Evolutionary conservation across 2,113 vertebrate species (phyloP), one percentile per base, ranked within the genome.

Genomic region (Thunnus thynnus): DNA sequence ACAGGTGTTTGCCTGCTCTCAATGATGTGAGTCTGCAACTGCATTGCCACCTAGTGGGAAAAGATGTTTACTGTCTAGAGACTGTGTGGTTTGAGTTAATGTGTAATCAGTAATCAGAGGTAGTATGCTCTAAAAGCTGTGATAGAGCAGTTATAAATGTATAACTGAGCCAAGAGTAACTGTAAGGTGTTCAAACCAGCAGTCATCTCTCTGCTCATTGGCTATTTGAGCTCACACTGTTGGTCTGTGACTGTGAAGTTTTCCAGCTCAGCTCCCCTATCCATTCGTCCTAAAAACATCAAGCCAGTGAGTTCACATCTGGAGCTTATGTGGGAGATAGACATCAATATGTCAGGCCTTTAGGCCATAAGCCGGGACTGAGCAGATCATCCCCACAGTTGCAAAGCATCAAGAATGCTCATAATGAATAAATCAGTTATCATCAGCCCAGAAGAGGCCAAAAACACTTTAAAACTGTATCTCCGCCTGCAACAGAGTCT

Each of bases 41-140:
- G 81, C 64, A 90, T 83, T 93, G 92, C 94, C 93, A 91, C 90
- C 94, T 94, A 93, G 92, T 94, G 94, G 92, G 55, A 68, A 46
- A 56, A 22, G 12, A 27, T 22, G 50, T 69, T 73, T 11, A 90
- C 72, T 89, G 71, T 87, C 32, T 13, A 41, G 48, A 73, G 25
- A 56, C 55, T 13, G 3, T 78, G 63, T 0, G 47, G 47, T 64
- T 73, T 64, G 47, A 79, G 68, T 70, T 3, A 17, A 48, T 68
- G 27, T 79, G 48, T 47, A 18, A 69, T 50, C n/a, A 14, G 22
- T 30, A n/a, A 63, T 52, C 1, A 8, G 32, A 56, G 18, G n/a
- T 13, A 20, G 7, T 12, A n/a, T 48, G 13, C 47, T 50, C 13
- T 70, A 6, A 22, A 56, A 57, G 22, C 46, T 65, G 47, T 64